These are phyloP conservation scores for Erebia epiphron DNA, from an alignment of 2,888 invertebrate species.

Conservation along the genomic window DNA sequence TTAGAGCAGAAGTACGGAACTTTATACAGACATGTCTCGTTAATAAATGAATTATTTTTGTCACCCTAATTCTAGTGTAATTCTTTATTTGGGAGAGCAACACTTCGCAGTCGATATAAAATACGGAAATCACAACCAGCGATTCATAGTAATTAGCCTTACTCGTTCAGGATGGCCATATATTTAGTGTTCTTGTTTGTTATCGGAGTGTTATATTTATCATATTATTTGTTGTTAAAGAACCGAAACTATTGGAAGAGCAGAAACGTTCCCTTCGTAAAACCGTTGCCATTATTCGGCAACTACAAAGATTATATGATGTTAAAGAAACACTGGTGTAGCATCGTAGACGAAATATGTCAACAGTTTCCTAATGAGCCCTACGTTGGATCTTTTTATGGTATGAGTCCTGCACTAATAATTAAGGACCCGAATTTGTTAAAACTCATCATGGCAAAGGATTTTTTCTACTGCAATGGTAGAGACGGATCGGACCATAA, in stretches of 20 bases:
- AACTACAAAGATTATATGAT: slow-evolving; percentile 3
- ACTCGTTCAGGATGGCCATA: not conserved
- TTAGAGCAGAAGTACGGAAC: too few relatives aligned
- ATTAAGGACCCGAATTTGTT: slow-evolving; percentile 6
- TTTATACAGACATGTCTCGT: too few relatives aligned
- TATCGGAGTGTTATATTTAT: not conserved
- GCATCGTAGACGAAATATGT: not conserved
- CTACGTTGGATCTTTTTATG: slow-evolving; percentile 6
- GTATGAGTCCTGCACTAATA: slow-evolving; percentile 5
- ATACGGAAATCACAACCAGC: too few relatives aligned
- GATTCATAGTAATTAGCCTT: too few relatives aligned
- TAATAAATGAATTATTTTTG: too few relatives aligned
- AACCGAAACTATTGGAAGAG: slow-evolving; percentile 9
- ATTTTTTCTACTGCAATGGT: slow-evolving; percentile 3
- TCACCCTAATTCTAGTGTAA: too few relatives aligned
- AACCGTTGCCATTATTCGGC: slow-evolving; percentile 6
- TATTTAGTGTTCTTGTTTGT: not conserved
- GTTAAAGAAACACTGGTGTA: not conserved
- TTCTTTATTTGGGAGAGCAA: too few relatives aligned
- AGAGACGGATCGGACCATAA: not conserved
- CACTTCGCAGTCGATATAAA: too few relatives aligned
- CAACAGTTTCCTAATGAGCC: slow-evolving; percentile 7
- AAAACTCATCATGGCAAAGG: slow-evolving; percentile 8
- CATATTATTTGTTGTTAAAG: not conserved
- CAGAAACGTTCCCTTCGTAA: slow-evolving; percentile 6